Evolutionary conservation across 2,113 vertebrate species (phyloP), one percentile per base, ranked within the genome.

Genomic region (Mus spicilegus): DNA sequence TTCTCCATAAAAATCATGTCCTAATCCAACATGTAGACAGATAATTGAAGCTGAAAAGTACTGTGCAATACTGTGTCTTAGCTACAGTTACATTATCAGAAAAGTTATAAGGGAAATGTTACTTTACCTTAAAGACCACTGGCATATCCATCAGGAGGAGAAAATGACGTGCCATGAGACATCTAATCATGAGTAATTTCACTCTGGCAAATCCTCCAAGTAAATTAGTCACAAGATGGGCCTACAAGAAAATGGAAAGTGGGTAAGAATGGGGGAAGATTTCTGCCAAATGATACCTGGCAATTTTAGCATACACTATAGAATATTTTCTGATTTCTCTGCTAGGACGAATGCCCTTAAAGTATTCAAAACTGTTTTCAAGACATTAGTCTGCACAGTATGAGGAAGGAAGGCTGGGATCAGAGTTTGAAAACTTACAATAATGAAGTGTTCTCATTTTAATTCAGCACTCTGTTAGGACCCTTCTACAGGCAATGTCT

Each of bases 131-230:
- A 69, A 3, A 28, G 63, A 30, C 36, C 61, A 42, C 51, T 80
- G 56, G 33, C 39, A 3, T 63, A 81, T 56, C 49, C n/a, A 72
- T 65, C 5, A 39, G 17, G 12, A 4, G 33, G 78, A 86, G 78
- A 56, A 77, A 93, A 92, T 49, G 5, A 94, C 89, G 49, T n/a
- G 80, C 39, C 28, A 8, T n/a, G 70, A n/a, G 72, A 19, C 39
- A 87, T 78, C 72, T 86, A 85, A 82, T 82, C 82, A 17, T 92
- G 88, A 95, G 26, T 56, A 88, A 11, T 94, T 91, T 91, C 72
- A 86, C 54, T 89, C 46, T 93, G 77, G 28, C 70, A 72, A 87
- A n/a, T 63, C 30, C 94, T 73, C 58, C 30, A 39, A 89, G 39
- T 78, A 91, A 91, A n/a, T 76, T 80, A 72, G 13, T 65, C 56